Evolutionary conservation across 2,113 vertebrate genomes (phyloP), one percentile per base, ranked within the genome.

Genomic region (Scophthalmus maximus): DNA sequence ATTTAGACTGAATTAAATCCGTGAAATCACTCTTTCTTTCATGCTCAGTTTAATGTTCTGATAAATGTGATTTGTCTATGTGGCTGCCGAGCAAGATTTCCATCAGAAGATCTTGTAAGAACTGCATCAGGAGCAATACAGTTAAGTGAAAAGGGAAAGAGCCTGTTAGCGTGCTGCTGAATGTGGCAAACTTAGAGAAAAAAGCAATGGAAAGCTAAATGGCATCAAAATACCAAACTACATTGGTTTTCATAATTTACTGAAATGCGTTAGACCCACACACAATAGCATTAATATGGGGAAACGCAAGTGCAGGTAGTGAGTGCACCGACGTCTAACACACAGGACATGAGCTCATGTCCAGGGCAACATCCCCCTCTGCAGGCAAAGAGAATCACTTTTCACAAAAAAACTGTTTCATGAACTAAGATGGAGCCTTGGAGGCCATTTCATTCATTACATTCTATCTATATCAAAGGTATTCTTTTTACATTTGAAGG

Each of bases 311-410:
- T 65, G 59, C 86, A 83, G 70, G 71, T 65, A 71, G 46, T 60
- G 66, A 81, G 47, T 30, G n/a, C 42, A 65, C 9, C 20, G 20
- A 44, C 68, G 60, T 68, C 29, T 80, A 73, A 73, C 76, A 83
- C 61, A 68, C 57, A 82, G 58, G 70, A 82, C 74, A 73, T 51
- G 36, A 81, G 78, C 65, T 79, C 68, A 91, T 93, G 85, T 91
- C 79, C 83, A 91, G 88, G 91, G 87, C 94, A 93, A 94, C 88
- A 94, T 84, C 91, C 73, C 93, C 94, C 93, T 94, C 94, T 94
- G 86, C 91, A 94, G 94, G 92, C 85, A 83, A 80, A 84, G 61
- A 68, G 66, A 81, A 86, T 64, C 76, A 68, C 40, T 58, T 60
- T 34, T 14, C 36, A 79, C 60, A 78, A 15, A 78, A 63, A 69